These are phyloP conservation scores for Petroica traversi DNA, from an alignment of 2,113 vertebrate species.

Conservation along the genomic window DNA sequence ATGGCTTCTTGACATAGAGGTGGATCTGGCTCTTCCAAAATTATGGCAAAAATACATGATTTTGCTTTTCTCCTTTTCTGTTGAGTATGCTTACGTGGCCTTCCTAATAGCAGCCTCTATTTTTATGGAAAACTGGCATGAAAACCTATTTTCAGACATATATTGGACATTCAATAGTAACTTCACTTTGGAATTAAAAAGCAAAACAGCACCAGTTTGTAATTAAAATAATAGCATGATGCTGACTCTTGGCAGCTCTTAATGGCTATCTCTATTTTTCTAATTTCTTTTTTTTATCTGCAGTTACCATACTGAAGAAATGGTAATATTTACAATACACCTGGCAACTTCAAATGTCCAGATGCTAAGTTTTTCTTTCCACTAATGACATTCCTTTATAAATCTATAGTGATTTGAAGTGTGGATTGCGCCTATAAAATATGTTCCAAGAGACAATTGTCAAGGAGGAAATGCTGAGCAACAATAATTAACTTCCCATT, in stretches of 20 bases:
- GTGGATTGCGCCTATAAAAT: not conserved
- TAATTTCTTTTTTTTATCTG: not conserved
- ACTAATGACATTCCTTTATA: not conserved
- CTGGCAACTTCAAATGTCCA: constrained; percentile 31
- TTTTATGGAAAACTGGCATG: constrained; percentile 4
- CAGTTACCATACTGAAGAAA: constrained; percentile 33
- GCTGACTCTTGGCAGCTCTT: constrained; percentile 12
- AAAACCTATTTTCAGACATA: not conserved
- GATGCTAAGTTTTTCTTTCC: constrained; percentile 27
- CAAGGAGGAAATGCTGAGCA: not conserved
- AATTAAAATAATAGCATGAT: constrained; percentile 53
- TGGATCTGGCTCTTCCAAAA: not conserved
- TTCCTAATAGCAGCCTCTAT: not conserved
- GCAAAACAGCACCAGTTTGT: not conserved
- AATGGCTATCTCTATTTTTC: not conserved
- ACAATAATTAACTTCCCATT: not conserved
- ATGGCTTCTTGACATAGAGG: not conserved
- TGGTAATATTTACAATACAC: constrained; percentile 9
- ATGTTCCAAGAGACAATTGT: not conserved
- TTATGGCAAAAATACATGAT: not conserved
- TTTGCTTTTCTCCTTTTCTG: not conserved
- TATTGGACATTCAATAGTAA: constrained; percentile 18
- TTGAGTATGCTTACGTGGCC: not conserved
- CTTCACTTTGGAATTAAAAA: not conserved
- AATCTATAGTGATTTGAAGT: not conserved